These are phyloP conservation scores for Sebastes variabilis DNA, from an alignment of 2,797 vertebrate genomes.

Conservation along the genomic window DNA sequence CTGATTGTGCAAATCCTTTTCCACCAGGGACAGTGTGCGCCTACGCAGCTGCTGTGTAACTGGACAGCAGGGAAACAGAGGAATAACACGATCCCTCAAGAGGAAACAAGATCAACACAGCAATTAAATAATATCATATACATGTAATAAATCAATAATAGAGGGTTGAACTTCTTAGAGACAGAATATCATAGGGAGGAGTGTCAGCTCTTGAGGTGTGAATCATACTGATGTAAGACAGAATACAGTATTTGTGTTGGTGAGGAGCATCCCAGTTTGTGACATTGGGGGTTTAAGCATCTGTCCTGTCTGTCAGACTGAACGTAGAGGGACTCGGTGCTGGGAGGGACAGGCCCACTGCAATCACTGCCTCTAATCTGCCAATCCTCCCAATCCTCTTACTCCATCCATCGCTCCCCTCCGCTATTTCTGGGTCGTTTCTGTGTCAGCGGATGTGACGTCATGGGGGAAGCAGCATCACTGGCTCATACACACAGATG, in stretches of 20 bases:
- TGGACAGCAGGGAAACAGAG: not conserved
- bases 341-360: constrained; percentile 39
- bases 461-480: constrained; percentile 27
- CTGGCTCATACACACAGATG: not conserved
- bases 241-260: not conserved
- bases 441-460: constrained; percentile 70
- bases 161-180: not conserved
- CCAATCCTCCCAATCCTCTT: constrained; percentile 81
- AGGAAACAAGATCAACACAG: not conserved
- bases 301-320: constrained; percentile 12
- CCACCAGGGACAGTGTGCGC: not conserved
- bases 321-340: constrained; percentile 4
- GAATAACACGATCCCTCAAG: not conserved
- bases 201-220: not conserved
- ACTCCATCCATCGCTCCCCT: constrained; percentile 39
- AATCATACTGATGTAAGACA: not conserved
- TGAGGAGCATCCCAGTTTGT: constrained; percentile 36
- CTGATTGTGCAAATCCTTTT: not conserved
- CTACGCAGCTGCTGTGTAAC: not conserved
- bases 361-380: constrained; percentile 81
- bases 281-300: constrained; percentile 26
- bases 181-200: not conserved
- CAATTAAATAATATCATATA: not conserved
- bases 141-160: not conserved
- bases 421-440: constrained; percentile 70